Evolutionary conservation across 2,888 invertebrate species (phyloP).

Genomic region (Polietes domitor): DNA sequence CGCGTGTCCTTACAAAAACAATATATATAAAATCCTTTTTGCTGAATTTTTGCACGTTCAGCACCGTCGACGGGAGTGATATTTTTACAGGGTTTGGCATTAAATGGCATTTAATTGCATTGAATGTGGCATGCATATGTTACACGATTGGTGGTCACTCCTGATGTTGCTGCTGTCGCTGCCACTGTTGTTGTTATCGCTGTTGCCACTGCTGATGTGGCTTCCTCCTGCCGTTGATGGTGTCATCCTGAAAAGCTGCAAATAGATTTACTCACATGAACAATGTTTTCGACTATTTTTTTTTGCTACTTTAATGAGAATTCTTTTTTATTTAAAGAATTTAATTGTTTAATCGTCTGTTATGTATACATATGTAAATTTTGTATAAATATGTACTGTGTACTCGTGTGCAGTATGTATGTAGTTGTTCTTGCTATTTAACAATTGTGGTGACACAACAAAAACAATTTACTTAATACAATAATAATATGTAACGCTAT

Average conservation of each 20-base stretch:
- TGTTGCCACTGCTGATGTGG: background rate
- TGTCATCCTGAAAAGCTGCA: constrained; percentile 42
- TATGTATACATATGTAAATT: constrained; percentile 28
- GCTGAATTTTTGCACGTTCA: constrained; percentile 7
- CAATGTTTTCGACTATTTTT: constrained; percentile 36
- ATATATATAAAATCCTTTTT: constrained; percentile 18
- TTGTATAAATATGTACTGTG: too few species aligned
- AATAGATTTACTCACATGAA: constrained; percentile 35
- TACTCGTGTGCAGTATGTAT: too few species aligned
- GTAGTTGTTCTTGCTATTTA: background rate
- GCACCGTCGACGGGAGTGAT: constrained; percentile 29
- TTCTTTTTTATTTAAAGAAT: constrained; percentile 48
- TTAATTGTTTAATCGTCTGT: constrained; percentile 60
- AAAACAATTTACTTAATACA: too few species aligned
- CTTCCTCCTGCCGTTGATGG: constrained; percentile 29
- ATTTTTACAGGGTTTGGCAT: constrained; percentile 57
- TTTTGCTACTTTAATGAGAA: constrained; percentile 4
- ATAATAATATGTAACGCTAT: background rate
- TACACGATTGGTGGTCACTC: constrained; percentile 36
- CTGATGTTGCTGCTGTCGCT: background rate
- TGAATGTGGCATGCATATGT: constrained; percentile 47
- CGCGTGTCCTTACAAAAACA: background rate
- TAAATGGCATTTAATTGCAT: constrained; percentile 59
- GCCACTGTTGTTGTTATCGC: background rate
- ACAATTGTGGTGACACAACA: background rate